A percentile compares a stretch with the other conserved stretches of the same genome.
Evolutionary conservation across 2,888 invertebrate species (phyloP).

Genomic region (Pachliopta kotzebuea): DNA sequence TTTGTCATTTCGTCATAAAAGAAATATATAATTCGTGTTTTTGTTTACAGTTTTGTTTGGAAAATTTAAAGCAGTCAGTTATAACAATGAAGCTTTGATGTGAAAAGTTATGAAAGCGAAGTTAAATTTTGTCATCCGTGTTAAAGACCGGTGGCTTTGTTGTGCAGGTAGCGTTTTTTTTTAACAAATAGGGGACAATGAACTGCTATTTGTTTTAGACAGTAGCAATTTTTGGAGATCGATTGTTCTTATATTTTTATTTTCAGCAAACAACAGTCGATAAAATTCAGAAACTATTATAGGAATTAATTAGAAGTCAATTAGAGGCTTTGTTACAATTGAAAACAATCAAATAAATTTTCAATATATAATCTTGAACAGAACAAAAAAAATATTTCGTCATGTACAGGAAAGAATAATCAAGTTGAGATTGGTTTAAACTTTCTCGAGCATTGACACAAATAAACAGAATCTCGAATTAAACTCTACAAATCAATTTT

Average conservation of each 20-base stretch:
- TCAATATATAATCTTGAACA: too few species aligned
- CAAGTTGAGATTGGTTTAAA: too few species aligned
- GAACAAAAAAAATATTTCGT: too few species aligned
- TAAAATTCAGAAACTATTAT: too few species aligned
- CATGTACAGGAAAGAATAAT: too few species aligned
- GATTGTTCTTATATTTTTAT: slow-evolving; percentile 13
- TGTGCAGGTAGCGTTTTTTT: slow-evolving; percentile 11
- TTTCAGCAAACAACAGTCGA: not conserved
- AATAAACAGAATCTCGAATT: too few species aligned
- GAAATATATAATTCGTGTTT: slow-evolving; percentile 17
- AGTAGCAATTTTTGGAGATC: slow-evolving; percentile 14
- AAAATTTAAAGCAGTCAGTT: slow-evolving; percentile 23
- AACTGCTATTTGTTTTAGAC: slow-evolving; percentile 20
- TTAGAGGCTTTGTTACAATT: too few species aligned
- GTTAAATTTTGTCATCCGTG: slow-evolving; percentile 26
- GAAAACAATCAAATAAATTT: too few species aligned
- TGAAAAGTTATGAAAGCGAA: slow-evolving; percentile 26
- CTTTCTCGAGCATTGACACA: too few species aligned
- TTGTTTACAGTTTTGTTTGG: slow-evolving; percentile 18
- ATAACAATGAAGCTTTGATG: slow-evolving; percentile 29
- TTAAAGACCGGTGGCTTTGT: slow-evolving; percentile 18
- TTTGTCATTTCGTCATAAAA: slow-evolving; percentile 11
- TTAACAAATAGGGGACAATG: slow-evolving; percentile 15
- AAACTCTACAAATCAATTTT: too few species aligned
- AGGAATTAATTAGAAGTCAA: not conserved